Conservation (phyloP, 2,113 vertebrate genomes). For the mouse (Mus musculus) region DNA sequence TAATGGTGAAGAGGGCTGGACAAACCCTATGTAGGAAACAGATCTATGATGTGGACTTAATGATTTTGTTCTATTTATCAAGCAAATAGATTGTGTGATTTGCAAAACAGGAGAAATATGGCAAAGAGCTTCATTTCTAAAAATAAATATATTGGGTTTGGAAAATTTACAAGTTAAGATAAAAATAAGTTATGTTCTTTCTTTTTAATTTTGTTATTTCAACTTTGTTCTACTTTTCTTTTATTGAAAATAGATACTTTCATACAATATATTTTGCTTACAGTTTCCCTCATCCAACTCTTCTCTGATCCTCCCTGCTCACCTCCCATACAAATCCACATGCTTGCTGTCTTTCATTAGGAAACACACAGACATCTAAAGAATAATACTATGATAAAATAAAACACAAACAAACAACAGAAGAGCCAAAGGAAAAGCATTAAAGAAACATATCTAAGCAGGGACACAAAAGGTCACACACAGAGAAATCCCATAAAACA, state of each 20-base stretch:
- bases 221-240: background rate
- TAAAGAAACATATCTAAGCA: background rate
- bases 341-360: background rate
- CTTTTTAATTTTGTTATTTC: background rate
- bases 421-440: background rate
- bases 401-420: background rate
- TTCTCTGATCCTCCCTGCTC: background rate
- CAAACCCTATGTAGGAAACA: background rate
- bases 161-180: background rate
- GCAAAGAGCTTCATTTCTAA: background rate
- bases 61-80: conserved; percentile 16
- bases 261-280: background rate
- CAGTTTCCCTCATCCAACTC: background rate
- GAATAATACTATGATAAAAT: background rate
- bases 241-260: background rate
- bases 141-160: background rate
- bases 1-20: background rate
- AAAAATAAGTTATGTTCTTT: background rate
- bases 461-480: background rate
- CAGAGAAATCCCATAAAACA: background rate
- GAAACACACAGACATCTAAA: too few relatives aligned
- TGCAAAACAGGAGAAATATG: background rate
- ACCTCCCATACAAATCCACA: background rate
- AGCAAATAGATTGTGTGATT: background rate
- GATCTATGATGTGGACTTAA: background rate